Evolutionary conservation across 2,888 invertebrate species (phyloP), one percentile per base, ranked within the genome.

Genomic region (Lycia hirtaria): DNA sequence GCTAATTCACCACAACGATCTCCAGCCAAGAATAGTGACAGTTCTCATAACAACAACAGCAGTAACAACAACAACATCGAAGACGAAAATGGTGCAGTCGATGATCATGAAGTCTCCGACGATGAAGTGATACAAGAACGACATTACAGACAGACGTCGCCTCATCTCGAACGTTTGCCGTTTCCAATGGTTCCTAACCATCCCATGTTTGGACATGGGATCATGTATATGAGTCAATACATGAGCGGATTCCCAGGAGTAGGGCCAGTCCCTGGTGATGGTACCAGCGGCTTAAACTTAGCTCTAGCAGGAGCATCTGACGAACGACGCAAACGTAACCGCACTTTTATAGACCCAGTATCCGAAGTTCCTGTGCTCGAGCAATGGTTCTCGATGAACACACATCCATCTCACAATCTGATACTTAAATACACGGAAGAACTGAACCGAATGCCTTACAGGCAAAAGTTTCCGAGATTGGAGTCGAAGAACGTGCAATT

Each of bases 401-500:
- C 99, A 28, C 99, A 99, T 91, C 99, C 99, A 32, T 98, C 98
- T 71, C 99, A 99, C 89, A 97, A 98, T 92, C 93, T 99, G 80
- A 99, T 99, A 76, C 94, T 99, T 69, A 98, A 99, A 85, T 99
- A 98, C 85, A 99, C 99, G 2, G 98, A 99, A 77, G 98, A 98
- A 83, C 93, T 99, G 71, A 99, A 99, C 87, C 94, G 96, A 64
- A 98, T 98, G 96, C 97, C 98, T 49, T 99, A 99, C 86, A 93
- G 99, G 78, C 98, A 98, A 89, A 99, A 99, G 88, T 99, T 99
- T 86, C 99, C 99, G 0, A 95, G 98, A n/a, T 93, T 99, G 63
- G 99, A 99, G 85, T 98, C 99, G 37, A 99, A 99, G 92, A 99
- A 99, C 83, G 99, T 99, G 68, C 99, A 99, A 88, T 98, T 99